These are phyloP conservation scores for Bostrychus sinensis DNA, from an alignment of 2,113 vertebrate species.

Conservation along the genomic window DNA sequence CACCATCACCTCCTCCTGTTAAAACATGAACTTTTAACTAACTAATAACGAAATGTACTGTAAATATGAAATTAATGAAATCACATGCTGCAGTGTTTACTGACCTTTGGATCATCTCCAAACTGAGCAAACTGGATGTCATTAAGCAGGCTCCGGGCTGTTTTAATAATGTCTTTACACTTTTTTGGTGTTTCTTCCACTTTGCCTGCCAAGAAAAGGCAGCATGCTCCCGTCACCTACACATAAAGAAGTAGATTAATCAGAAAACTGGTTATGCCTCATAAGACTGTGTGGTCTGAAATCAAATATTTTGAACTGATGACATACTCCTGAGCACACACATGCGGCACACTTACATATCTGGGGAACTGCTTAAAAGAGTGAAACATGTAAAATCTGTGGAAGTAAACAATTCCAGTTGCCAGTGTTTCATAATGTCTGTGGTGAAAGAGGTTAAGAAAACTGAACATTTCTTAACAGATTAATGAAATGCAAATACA, in stretches of 20 bases:
- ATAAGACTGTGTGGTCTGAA: background rate
- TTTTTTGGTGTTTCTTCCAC: constrained; percentile 99
- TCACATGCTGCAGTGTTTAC: background rate
- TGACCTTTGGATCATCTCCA: constrained; percentile 97
- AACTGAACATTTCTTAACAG: no score
- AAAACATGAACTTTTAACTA: background rate
- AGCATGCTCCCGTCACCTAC: constrained; percentile 96
- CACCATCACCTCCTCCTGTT: constrained; percentile 98
- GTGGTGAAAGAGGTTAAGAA: constrained; percentile 71
- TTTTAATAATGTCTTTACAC: constrained; percentile 99
- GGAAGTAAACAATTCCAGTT: constrained; percentile 98
- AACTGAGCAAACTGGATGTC: constrained; percentile 98
- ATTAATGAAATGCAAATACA: background rate
- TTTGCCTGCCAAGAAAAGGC: constrained; percentile 97
- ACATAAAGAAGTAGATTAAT: background rate
- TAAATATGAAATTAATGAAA: no score
- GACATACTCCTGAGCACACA: no score
- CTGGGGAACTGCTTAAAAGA: constrained; percentile 99
- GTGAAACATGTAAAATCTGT: constrained; percentile 99
- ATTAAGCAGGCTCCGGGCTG: constrained; percentile 96
- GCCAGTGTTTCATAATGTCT: constrained; percentile 99
- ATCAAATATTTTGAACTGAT: background rate
- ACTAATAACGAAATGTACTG: background rate
- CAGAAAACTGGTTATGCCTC: background rate
- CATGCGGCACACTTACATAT: constrained; percentile 88